These are phyloP conservation scores for Epicampocera succincta DNA, from an alignment of 2,888 invertebrate species.

Conservation along the genomic window DNA sequence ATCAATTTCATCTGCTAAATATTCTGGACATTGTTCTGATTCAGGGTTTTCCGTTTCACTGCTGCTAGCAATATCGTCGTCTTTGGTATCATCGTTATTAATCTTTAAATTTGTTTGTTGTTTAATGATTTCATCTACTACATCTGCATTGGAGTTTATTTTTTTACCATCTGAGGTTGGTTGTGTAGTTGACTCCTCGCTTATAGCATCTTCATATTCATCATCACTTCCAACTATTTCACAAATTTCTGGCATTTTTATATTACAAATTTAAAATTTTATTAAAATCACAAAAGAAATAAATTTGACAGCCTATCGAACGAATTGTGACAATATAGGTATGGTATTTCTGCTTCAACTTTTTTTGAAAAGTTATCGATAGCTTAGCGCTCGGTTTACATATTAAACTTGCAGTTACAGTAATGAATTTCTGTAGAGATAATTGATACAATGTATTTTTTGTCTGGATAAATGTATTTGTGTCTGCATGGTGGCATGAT, in stretches of 20 bases:
- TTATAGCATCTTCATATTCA: slow-evolving; percentile 78
- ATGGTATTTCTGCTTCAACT: too few relatives aligned
- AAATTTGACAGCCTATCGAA: not conserved
- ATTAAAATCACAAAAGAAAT: too few relatives aligned
- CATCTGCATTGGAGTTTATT: slow-evolving; percentile 69
- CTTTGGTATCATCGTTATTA: slow-evolving; percentile 59
- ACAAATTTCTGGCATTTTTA: slow-evolving; percentile 65
- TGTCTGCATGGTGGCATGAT: too few relatives aligned
- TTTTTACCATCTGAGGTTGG: slow-evolving; percentile 43
- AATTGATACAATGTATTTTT: too few relatives aligned
- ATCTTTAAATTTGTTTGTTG: slow-evolving; percentile 75
- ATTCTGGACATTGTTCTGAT: slow-evolving; percentile 49
- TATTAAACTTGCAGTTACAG: too few relatives aligned
- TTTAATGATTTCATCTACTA: slow-evolving; percentile 75
- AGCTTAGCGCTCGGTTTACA: too few relatives aligned
- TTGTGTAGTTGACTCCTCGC: slow-evolving; percentile 29
- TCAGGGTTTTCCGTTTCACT: slow-evolving; percentile 62
- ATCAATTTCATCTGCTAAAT: slow-evolving; percentile 79
- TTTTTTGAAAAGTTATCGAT: too few relatives aligned
- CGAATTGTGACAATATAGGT: too few relatives aligned
- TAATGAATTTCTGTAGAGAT: too few relatives aligned
- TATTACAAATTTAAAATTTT: too few relatives aligned
- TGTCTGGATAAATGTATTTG: too few relatives aligned
- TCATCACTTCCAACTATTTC: slow-evolving; percentile 75
- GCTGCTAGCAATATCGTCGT: slow-evolving; percentile 40